Conservation (phyloP, 1,140 invertebrate genomes). For the Bathynomus jamesi region DNA sequence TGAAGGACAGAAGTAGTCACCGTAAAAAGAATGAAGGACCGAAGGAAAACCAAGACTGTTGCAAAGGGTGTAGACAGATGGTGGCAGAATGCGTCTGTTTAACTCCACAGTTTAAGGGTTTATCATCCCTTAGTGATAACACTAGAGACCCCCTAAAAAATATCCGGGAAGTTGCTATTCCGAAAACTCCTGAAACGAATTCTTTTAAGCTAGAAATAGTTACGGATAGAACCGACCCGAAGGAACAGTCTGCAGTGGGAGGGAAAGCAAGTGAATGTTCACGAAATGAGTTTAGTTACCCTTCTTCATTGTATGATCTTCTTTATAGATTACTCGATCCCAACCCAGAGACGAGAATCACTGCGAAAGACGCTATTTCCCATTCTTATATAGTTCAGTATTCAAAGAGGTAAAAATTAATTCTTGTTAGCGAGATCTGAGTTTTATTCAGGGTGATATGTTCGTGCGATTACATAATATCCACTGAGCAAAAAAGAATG, state of each 20-base stretch:
- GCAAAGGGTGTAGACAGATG: conserved; percentile 7
- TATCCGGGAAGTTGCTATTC: background rate
- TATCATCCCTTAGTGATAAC: background rate
- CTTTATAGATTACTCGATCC: conserved; percentile 64
- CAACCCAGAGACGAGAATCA: conserved; percentile 61
- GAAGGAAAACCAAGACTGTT: no score
- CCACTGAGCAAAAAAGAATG: no score
- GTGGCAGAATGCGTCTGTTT: background rate
- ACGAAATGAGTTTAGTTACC: conserved; percentile 45
- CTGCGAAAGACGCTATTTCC: conserved; percentile 61
- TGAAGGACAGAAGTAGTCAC: background rate
- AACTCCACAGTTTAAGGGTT: background rate
- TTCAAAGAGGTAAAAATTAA: no score
- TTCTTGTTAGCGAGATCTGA: no score
- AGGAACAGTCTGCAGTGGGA: no score
- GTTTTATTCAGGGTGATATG: no score
- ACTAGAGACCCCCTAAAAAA: background rate
- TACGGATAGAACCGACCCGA: background rate
- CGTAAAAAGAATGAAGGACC: background rate
- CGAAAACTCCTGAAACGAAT: background rate
- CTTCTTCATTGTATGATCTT: conserved; percentile 63
- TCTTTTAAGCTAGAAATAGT: background rate
- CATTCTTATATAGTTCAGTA: conserved; percentile 58
- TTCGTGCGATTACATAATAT: no score
- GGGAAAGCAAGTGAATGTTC: no score